Base-by-base conservation (phyloP, 2,888 invertebrate genomes). In the Andrena haemorrhoa region DNA sequence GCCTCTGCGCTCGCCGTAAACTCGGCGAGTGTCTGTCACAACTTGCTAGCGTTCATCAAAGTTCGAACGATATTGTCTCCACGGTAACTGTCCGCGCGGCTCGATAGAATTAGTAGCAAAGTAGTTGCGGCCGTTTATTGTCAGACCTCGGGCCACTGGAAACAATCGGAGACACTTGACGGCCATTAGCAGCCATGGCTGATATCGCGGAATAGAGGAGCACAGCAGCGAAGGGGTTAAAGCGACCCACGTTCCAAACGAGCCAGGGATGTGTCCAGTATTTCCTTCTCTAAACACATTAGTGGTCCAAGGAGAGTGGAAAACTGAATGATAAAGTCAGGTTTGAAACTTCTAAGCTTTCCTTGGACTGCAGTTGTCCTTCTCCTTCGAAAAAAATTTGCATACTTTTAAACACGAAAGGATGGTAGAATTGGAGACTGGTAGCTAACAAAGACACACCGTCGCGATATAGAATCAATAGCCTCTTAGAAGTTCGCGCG, bases 81-180 rank as follows among this genome's bases (percentile, higher is more conserved):
- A 5, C 66, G 79, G 79, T 78, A 80, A 80, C 79, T 72, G 79
- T 79, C 65, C 79, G 60, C 79, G 65, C 20, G 49, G 78, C 49
- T 72, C 61, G 41, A 80, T 72, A 47, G 66, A 80, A 79, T 80
- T 80, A 72, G 47, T 72, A 71, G 33, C 79, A 68, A 75, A 80
- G 79, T 80, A 80, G 79, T 80, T 72, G 71, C 35, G 66, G 53
- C 61, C 71, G 71, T 78, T 79, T 79, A 80, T 72, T 56, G 79
- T 79, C 79, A 68, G 63, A 53, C 71, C 79, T 51, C 31, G 79
- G 58, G 26, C 66, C 47, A 12, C 61, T 23, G 61, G 47, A 66
- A 47, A 31, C 60, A 60, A 31, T 16, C 64, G 8, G 58, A 10
- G 58, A 29, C 51, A 33, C 58, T 72, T 72, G 56, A 64, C 16